Base-by-base conservation (phyloP, 1,140 invertebrate genomes). In the Drosophila erecta region DNA sequence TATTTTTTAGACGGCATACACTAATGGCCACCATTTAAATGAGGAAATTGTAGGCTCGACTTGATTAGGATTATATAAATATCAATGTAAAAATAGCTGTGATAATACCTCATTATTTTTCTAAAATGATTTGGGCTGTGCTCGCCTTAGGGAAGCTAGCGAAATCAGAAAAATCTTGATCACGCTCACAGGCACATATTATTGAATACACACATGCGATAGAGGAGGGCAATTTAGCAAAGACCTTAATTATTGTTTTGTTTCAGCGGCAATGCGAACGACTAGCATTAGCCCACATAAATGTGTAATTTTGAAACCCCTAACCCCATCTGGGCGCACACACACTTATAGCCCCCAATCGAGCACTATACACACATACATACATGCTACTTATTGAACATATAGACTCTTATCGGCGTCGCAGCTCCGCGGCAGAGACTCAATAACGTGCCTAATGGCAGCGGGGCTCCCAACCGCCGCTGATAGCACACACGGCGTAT, bases 401-500 rank as follows among this genome's bases (percentile, higher is more conserved):
- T 55, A 60, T 64, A 74, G 50, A 56, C 83, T 71, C 77, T 81
- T 83, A 83, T 84, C 75, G 61, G 15, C 40, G 41, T 37, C 35
- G 50, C 60, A 44, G 46, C 58, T 17, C 35, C 51, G 53, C 78
- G 46, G n/a, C 59, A 64, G 76, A 41, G 62, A 73, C 65, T 78
- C 61, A 86, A 85, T 85, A 85, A 80, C 81, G 76, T 85, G 81
- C 81, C 81, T 73, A 85, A 85, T 81, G 74, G 62, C 69, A 62
- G 30, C 49, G 35, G n/a, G 47, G 66, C 66, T 33, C 35, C 66
- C 35, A 22, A 37, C 41, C 10, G 60, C 12, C 11, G 56, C 74
- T 86, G 78, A 86, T 86, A 86, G 64, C 76, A 76, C 33, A 58
- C 72, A 49, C 41, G 38, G 41, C 69, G 55, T 33, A 72, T 72